Conservation (phyloP, 2,113 vertebrate genomes). For the Spizaetus ornatus region DNA sequence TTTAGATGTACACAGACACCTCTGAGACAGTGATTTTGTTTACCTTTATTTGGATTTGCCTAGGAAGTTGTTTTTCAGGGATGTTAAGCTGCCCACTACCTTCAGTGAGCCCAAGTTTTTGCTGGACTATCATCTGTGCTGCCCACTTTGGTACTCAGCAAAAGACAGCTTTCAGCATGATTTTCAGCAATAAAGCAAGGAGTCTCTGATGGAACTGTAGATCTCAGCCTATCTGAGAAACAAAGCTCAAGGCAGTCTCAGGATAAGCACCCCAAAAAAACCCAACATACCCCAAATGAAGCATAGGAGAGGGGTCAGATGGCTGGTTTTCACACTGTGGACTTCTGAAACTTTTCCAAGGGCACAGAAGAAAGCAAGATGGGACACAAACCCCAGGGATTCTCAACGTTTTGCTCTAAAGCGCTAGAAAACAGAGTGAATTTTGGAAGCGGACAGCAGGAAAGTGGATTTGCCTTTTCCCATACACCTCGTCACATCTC, state of each 20-base stretch:
- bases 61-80: neutral
- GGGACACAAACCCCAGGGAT: neutral
- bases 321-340: neutral
- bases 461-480: neutral
- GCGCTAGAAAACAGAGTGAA: accelerated
- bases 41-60: neutral
- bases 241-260: neutral
- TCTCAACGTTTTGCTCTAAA: neutral
- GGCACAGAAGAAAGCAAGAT: neutral
- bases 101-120: neutral
- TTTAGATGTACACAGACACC: neutral
- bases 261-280: neutral
- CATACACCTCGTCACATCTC: neutral
- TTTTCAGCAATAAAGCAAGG: neutral
- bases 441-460: neutral
- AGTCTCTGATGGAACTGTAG: neutral
- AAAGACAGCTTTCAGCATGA: neutral
- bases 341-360: neutral
- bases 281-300: neutral
- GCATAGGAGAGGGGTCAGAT: neutral
- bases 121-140: neutral
- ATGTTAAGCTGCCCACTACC: neutral
- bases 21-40: neutral
- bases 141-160: neutral
- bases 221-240: neutral